Conservation (phyloP, 2,113 vertebrate species). For the Pelmatolapia mariae region DNA sequence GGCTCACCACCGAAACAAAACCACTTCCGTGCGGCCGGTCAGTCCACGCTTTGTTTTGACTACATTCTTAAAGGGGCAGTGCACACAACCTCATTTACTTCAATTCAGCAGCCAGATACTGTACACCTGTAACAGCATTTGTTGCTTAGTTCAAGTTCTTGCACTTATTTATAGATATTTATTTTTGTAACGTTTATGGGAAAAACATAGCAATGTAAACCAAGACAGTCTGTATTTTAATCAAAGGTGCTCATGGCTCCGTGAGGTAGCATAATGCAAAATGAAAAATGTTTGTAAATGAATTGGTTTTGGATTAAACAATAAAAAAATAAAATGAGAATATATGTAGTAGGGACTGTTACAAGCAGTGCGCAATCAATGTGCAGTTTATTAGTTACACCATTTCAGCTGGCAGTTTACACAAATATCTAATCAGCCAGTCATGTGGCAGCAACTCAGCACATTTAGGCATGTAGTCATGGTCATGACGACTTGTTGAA, state of each 20-base stretch:
- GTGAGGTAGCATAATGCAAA: neutral
- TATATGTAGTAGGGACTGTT: neutral
- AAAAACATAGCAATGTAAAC: neutral
- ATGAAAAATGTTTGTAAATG: neutral
- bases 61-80: conserved; percentile 62
- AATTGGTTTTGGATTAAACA: neutral
- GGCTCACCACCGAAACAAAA: neutral
- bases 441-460: neutral
- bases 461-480: neutral
- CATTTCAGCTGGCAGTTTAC: neutral
- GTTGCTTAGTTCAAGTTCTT: neutral
- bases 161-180: neutral
- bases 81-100: neutral
- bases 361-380: neutral
- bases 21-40: conserved; percentile 58
- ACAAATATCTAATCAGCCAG: neutral
- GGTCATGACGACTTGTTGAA: neutral
- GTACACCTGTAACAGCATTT: neutral
- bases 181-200: neutral
- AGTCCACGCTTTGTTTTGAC: conserved; percentile 68
- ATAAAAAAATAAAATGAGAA: neutral
- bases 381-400: neutral
- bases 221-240: neutral
- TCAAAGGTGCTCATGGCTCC: neutral
- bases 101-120: neutral